Conservation (phyloP, 1,140 invertebrate genomes). For the Ceratosolen solmsi region DNA sequence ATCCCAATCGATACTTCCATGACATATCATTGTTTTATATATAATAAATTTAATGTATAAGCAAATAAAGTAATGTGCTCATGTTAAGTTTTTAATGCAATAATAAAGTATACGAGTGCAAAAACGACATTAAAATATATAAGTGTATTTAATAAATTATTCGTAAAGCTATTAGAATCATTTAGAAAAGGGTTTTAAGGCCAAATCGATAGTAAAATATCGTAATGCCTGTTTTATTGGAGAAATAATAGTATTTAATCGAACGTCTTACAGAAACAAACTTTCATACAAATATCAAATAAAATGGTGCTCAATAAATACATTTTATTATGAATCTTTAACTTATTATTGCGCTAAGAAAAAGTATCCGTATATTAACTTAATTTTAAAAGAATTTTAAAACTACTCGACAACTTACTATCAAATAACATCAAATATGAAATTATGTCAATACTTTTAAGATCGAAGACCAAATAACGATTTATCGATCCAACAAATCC, state of each 20-base stretch:
- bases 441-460: too few relatives aligned
- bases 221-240: neutral
- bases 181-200: neutral
- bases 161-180: neutral
- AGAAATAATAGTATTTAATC: neutral
- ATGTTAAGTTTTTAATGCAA: neutral
- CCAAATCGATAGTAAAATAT: neutral
- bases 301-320: too few relatives aligned
- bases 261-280: neutral
- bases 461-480: too few relatives aligned
- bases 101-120: neutral
- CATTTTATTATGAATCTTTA: too few relatives aligned
- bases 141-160: neutral
- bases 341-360: too few relatives aligned
- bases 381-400: too few relatives aligned
- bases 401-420: too few relatives aligned
- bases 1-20: neutral
- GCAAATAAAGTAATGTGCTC: neutral
- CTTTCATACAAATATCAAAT: too few relatives aligned
- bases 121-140: neutral
- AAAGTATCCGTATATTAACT: too few relatives aligned
- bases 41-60: neutral
- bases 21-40: neutral
- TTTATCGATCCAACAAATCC: too few relatives aligned
- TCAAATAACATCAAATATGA: too few relatives aligned